Conservation (phyloP, 2,113 vertebrate genomes). For the Chaenogobius annularis region DNA sequence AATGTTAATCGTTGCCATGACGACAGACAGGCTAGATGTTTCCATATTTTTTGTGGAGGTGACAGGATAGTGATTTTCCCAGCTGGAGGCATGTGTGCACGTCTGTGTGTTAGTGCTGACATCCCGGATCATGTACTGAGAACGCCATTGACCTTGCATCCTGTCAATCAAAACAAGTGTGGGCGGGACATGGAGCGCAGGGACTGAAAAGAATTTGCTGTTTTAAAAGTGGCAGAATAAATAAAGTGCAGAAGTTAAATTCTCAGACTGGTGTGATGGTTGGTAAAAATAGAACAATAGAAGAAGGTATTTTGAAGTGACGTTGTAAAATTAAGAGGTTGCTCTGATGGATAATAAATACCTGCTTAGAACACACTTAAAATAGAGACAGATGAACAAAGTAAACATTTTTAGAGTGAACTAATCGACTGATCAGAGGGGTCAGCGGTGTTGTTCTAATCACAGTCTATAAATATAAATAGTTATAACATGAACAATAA, state of each 20-base stretch:
- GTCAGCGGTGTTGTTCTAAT: background rate
- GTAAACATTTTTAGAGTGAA: background rate
- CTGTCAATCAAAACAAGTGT: conserved; percentile 35
- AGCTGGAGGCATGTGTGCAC: conserved; percentile 35
- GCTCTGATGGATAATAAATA: background rate
- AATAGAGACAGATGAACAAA: conserved; percentile 2
- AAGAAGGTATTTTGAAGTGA: background rate
- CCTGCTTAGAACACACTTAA: background rate
- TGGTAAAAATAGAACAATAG: background rate
- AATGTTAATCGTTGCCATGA: conserved; percentile 32
- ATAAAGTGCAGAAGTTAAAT: background rate
- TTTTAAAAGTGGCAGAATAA: background rate
- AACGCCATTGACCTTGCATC: conserved; percentile 36
- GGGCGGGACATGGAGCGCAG: conserved; percentile 19
- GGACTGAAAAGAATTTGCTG: conserved; percentile 13
- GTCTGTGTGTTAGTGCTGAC: conserved; percentile 21
- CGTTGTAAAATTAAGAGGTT: background rate
- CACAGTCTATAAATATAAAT: background rate
- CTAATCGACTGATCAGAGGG: background rate
- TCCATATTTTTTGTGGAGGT: conserved; percentile 23
- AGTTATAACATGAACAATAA: background rate
- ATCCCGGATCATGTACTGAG: conserved; percentile 21
- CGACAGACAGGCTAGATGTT: conserved; percentile 8
- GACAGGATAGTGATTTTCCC: conserved; percentile 43
- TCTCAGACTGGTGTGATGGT: background rate